These are phyloP conservation scores for Amniataba percoides DNA, from an alignment of 2,797 vertebrate species.

Conservation along the genomic window DNA sequence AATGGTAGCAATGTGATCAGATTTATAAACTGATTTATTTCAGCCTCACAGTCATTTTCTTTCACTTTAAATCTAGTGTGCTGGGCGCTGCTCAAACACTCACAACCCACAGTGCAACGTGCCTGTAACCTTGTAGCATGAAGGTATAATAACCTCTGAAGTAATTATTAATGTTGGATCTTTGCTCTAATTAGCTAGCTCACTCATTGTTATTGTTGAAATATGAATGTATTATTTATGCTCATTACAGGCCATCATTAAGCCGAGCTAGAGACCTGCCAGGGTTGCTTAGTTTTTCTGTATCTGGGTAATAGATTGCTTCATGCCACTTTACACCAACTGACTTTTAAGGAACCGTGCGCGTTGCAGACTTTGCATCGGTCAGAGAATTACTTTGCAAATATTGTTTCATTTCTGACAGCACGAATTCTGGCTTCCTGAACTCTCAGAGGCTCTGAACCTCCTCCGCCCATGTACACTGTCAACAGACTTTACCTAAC, in stretches of 20 bases:
- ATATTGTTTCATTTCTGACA: neutral
- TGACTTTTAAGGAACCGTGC: constrained; percentile 7
- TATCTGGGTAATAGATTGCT: neutral
- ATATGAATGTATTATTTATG: neutral
- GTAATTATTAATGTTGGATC: neutral
- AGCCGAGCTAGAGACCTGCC: constrained; percentile 10
- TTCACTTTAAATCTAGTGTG: neutral
- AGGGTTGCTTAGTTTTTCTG: constrained; percentile 1
- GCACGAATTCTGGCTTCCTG: neutral
- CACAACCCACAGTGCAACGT: neutral
- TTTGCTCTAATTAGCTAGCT: neutral
- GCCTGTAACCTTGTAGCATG: neutral
- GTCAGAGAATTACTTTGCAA: neutral
- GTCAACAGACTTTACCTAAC: constrained; percentile 16
- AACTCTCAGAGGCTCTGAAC: neutral
- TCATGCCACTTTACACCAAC: constrained; percentile 7
- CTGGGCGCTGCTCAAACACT: neutral
- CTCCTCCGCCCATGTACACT: neutral
- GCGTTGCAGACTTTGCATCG: constrained; percentile 1
- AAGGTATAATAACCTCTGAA: neutral
- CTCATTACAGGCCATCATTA: neutral
- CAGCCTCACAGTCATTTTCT: neutral
- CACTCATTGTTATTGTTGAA: constrained; percentile 1
- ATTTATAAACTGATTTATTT: neutral
- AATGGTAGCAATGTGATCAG: neutral